These are phyloP conservation scores for Halcyon leucocephala DNA, from an alignment of 2,797 vertebrate genomes.

Conservation along the genomic window DNA sequence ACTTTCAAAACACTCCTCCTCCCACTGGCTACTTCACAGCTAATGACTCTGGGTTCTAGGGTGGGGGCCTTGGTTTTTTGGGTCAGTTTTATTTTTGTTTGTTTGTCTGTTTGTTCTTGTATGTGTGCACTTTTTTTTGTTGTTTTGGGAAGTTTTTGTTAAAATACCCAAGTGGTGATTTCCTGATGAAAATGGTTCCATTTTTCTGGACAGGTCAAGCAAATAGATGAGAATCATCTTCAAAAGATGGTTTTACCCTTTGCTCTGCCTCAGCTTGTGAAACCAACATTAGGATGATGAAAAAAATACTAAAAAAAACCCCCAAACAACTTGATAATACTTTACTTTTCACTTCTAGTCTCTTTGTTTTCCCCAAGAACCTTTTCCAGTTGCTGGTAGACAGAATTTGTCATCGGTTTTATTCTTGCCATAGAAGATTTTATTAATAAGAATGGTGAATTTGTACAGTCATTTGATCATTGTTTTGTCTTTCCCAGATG, in stretches of 20 bases:
- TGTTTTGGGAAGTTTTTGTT: neutral
- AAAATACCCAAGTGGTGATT: conserved; percentile 15
- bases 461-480: conserved; percentile 35
- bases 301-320: neutral
- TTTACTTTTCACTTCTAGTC: neutral
- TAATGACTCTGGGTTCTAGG: conserved; percentile 45
- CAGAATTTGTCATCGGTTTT: neutral
- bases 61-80: conserved; percentile 4
- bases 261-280: conserved; percentile 36
- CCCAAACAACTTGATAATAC: neutral
- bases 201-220: neutral
- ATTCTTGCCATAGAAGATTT: neutral
- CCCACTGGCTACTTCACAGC: conserved; percentile 64
- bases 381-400: conserved; percentile 17
- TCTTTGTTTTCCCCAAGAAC: neutral
- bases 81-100: conserved; percentile 24
- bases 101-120: neutral
- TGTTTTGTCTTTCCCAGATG: conserved; percentile 17
- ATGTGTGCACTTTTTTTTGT: neutral
- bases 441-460: neutral
- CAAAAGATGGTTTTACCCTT: neutral
- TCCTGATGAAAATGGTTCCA: conserved; percentile 1
- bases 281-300: conserved; percentile 6
- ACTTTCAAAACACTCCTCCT: conserved; percentile 67
- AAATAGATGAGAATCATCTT: conserved; percentile 8